Percentiles rank a stretch among this genome's conserved stretches.
Evolutionary conservation across 1,140 invertebrate genomes (phyloP).

Genomic region (Bombyx mandarina): DNA sequence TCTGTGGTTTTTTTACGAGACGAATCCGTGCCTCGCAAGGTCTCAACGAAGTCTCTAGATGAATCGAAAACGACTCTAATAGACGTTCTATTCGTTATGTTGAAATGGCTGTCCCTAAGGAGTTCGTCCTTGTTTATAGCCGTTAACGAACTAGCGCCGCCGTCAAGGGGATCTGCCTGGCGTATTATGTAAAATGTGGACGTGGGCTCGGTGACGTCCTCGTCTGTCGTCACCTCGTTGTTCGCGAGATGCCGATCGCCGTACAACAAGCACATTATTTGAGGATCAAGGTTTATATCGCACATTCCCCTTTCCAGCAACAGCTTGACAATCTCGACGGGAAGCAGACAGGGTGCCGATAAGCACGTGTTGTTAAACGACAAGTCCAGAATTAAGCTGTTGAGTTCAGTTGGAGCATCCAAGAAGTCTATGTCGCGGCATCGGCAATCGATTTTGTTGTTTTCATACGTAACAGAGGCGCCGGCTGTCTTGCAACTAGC

Average conservation of each 20-base stretch:
- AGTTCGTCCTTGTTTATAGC: constrained; percentile 55
- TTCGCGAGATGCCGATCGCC: constrained; percentile 46
- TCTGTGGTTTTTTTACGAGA: constrained; percentile 22
- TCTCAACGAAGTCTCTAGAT: constrained; percentile 56
- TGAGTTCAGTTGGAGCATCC: constrained; percentile 38
- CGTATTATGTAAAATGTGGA: constrained; percentile 64
- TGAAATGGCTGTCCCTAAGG: constrained; percentile 47
- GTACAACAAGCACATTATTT: constrained; percentile 62
- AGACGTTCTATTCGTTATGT: constrained; percentile 57
- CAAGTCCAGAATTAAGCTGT: constrained; percentile 44
- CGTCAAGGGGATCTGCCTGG: constrained; percentile 41
- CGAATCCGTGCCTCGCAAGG: constrained; percentile 42
- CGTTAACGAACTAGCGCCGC: constrained; percentile 46
- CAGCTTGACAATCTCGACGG: constrained; percentile 55
- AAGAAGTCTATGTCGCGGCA: constrained; percentile 63
- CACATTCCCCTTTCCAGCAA: constrained; percentile 59
- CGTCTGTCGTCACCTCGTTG: constrained; percentile 39
- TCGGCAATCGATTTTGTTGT: constrained; percentile 63
- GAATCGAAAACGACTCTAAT: constrained; percentile 60
- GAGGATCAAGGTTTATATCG: constrained; percentile 48
- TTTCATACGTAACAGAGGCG: constrained; percentile 40
- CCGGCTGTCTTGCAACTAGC: constrained; percentile 52
- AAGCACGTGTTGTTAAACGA: constrained; percentile 62
- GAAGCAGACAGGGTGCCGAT: constrained; percentile 51
- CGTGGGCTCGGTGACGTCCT: constrained; percentile 51